A percentile compares a stretch with the other conserved stretches of the same genome.
Conservation (phyloP, 2,888 invertebrate species). For the Lithophane socia region DNA sequence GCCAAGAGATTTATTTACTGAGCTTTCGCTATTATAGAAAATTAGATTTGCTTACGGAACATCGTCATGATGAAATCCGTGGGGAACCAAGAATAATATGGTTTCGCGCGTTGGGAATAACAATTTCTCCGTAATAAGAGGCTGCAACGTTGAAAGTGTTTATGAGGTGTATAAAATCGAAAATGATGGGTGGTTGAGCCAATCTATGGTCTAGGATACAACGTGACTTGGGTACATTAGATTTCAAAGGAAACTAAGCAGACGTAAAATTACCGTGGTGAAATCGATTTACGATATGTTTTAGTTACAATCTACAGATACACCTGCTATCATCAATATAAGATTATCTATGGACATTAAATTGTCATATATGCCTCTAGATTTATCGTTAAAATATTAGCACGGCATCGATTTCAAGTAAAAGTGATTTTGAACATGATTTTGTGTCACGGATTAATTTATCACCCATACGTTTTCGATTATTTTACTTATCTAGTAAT, state of each 20-base stretch:
- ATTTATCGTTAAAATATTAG: slow-evolving; percentile 25
- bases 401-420: slow-evolving; percentile 19
- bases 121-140: slow-evolving; percentile 60
- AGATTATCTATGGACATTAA: slow-evolving; percentile 43
- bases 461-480: slow-evolving; percentile 25
- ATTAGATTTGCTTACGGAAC: slow-evolving; percentile 59
- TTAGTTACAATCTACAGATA: slow-evolving; percentile 40
- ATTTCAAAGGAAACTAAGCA: slow-evolving; percentile 40
- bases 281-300: slow-evolving; percentile 56
- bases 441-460: slow-evolving; percentile 31
- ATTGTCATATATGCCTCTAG: slow-evolving; percentile 24
- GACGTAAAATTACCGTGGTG: slow-evolving; percentile 44
- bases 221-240: slow-evolving; percentile 36
- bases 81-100: slow-evolving; percentile 53
- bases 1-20: slow-evolving; percentile 46
- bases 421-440: slow-evolving; percentile 45
- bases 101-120: slow-evolving; percentile 50
- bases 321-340: slow-evolving; percentile 34
- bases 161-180: slow-evolving; percentile 68
- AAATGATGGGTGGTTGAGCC: slow-evolving; percentile 66
- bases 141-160: slow-evolving; percentile 60
- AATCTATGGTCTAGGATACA: slow-evolving; percentile 33
- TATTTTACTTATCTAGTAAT: slow-evolving; percentile 4
- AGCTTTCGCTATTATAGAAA: slow-evolving; percentile 62
- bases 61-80: slow-evolving; percentile 54